Evolutionary conservation across 2,113 vertebrate genomes (phyloP).

Genomic region (Calyptommatus sinebrachiatus): DNA sequence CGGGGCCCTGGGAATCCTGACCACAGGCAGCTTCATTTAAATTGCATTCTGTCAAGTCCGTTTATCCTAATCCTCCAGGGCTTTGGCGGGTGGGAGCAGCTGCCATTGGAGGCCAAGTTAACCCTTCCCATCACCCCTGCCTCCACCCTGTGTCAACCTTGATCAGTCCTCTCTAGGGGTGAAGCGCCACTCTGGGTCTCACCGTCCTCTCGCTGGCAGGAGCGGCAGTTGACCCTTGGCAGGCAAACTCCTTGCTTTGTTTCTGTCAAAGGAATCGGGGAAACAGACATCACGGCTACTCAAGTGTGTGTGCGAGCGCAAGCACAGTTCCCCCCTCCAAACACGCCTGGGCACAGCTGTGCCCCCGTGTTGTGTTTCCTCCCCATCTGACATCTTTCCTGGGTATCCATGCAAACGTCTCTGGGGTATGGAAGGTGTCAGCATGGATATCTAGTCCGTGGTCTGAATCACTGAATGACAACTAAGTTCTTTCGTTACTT

Average conservation of each 20-base stretch:
- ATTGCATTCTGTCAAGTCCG: slow-evolving; percentile 6
- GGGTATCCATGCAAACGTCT: background rate
- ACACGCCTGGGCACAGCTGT: background rate
- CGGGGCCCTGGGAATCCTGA: background rate
- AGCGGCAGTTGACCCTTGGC: background rate
- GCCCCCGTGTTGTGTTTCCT: background rate
- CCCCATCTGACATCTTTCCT: background rate
- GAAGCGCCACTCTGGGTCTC: background rate
- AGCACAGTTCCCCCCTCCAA: background rate
- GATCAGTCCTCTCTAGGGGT: background rate
- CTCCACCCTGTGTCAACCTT: background rate
- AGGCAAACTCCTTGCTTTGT: background rate
- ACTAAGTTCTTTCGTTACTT: slow-evolving; percentile 3
- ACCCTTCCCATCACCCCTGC: background rate
- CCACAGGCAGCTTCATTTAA: background rate
- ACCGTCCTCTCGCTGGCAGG: fast-evolving
- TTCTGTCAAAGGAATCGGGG: background rate
- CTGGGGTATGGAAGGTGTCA: background rate
- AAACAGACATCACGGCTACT: background rate
- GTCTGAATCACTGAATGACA: background rate
- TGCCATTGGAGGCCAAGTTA: background rate
- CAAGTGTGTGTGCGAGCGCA: fast-evolving
- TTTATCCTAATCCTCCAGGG: slow-evolving; percentile 9
- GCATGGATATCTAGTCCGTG: background rate
- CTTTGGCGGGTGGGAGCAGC: slow-evolving; percentile 11